phyloP scores from a whole-genome alignment of 2,113 vertebrate species.

The Paraplagusia blochii region DNA sequence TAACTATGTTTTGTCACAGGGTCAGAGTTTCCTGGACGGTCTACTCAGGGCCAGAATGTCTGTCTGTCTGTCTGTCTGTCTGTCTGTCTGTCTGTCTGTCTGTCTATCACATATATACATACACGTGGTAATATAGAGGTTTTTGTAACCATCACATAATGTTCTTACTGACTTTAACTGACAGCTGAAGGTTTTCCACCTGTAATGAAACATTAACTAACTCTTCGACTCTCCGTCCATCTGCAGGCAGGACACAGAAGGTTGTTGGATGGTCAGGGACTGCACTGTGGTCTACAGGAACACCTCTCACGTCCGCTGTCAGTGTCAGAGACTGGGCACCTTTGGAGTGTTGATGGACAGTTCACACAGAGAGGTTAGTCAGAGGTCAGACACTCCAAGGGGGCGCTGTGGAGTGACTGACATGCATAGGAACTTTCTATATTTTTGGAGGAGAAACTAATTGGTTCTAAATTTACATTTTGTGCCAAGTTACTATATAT shows the following conservation, averaged over 20 bases:
- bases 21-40: no score
- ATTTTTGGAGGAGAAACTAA: no score
- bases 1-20: no score
- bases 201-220: not conserved
- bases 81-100: no score
- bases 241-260: slow-evolving; percentile 81
- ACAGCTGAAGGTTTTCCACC: no score
- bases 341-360: slow-evolving; percentile 98
- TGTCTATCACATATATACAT: not conserved
- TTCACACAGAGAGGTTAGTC: slow-evolving; percentile 91
- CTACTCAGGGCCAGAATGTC: no score
- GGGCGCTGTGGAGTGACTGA: no score
- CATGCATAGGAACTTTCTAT: no score
- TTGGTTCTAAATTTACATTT: not conserved
- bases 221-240: slow-evolving; percentile 37
- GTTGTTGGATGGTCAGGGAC: slow-evolving; percentile 92
- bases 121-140: not conserved
- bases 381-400: not conserved
- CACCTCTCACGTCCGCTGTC: slow-evolving; percentile 91
- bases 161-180: no score
- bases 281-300: slow-evolving; percentile 94
- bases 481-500: slow-evolving; percentile 6
- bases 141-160: no score
- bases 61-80: no score
- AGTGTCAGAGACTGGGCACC: slow-evolving; percentile 91